Evolutionary conservation across 2,888 invertebrate species (phyloP).

Genomic region (Cyaniris semiargus): DNA sequence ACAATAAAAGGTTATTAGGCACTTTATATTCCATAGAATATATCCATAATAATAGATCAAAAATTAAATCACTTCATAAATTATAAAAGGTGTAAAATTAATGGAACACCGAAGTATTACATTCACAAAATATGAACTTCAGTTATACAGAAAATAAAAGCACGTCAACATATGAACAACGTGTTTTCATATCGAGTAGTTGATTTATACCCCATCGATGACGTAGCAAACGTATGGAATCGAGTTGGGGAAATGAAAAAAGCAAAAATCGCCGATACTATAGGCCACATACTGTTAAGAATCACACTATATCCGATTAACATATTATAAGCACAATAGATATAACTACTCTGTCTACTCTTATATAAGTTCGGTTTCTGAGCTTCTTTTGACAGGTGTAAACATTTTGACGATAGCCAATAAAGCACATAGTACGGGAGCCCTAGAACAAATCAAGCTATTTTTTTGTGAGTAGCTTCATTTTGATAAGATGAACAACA

Average conservation of each 20-base stretch:
- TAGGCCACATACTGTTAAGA: neutral
- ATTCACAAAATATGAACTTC: neutral
- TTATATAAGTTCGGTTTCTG: neutral
- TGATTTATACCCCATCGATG: slow-evolving; percentile 71
- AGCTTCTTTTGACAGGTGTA: neutral
- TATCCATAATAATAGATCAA: neutral
- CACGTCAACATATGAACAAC: slow-evolving; percentile 22
- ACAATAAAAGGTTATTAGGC: neutral
- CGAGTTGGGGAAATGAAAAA: slow-evolving; percentile 30
- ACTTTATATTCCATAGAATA: neutral
- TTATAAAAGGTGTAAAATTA: neutral
- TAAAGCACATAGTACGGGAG: too few relatives aligned
- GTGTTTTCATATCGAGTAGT: slow-evolving; percentile 45
- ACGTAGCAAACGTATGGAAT: slow-evolving; percentile 54
- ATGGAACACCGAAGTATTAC: neutral
- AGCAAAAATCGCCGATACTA: slow-evolving; percentile 32
- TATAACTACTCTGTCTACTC: too few relatives aligned
- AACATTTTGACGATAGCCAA: neutral
- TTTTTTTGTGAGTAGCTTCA: too few relatives aligned
- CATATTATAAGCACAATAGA: too few relatives aligned
- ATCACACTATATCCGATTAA: neutral
- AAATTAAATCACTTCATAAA: neutral
- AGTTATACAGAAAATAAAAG: slow-evolving; percentile 22
- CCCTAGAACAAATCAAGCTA: too few relatives aligned
- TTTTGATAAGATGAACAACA: too few relatives aligned